Evolutionary conservation across 2,888 invertebrate genomes (phyloP), one percentile per base, ranked within the genome.

Genomic region (Erebia aethiops): DNA sequence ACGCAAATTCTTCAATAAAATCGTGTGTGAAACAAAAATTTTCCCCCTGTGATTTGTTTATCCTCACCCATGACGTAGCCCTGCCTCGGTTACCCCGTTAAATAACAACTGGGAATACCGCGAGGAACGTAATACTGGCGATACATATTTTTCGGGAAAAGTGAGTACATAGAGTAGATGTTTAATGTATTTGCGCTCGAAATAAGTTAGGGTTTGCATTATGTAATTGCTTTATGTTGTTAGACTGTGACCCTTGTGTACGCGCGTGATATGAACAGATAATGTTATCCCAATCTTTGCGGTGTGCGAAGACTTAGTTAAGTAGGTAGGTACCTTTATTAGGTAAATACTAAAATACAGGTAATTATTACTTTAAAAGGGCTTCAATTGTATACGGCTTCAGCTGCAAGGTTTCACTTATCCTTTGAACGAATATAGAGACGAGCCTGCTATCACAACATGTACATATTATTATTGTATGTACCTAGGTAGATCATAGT

Each of bases 1-100:
- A 87, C 82, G 84, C 80, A 79, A 80, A 86, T 86, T 82, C 82
- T 88, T 87, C 87, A 90, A 89, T 88, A 89, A 91, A 80, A 82
- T 78, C 78, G 80, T 75, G 81, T 77, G 83, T 83, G 82, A 75
- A 79, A 79, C 75, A 69, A 69, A 43, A 69, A 70, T 76, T 72
- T 71, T 21, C 58, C 56, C 58, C 58, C 74, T 74, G 80, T 82
- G 84, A 82, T 79, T 80, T 78, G 79, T 80, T 82, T 73, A 64
- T 70, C 69, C 64, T 57, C 64, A 77, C 79, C 78, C 80, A 85
- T 84, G 83, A 83, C 83, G 80, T 81, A 65, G 46, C 35, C 14
- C 13, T 9, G 8, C n/a, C 11, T 21, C 3, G n/a, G 52, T 21
- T n/a, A 21, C 16, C 9, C 56, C n/a, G n/a, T 4, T 2, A 21